phyloP scores from a whole-genome alignment of 2,888 invertebrate genomes.

The Tryphoninae sp. region DNA sequence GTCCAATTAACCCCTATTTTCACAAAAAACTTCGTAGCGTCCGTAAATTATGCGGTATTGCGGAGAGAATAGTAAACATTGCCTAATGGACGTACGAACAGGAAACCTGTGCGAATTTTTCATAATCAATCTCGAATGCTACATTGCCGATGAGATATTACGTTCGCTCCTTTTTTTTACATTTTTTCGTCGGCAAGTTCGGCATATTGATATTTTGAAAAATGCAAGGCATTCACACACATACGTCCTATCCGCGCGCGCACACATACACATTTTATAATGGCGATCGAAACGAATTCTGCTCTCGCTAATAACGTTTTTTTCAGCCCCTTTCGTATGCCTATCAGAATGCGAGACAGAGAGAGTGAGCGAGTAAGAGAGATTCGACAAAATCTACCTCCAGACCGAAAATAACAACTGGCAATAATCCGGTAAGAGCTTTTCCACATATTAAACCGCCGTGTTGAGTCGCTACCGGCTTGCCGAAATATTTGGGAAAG shows the following conservation, averaged over 20 bases:
- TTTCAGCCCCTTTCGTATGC: slow-evolving; percentile 47
- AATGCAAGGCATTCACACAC: background rate
- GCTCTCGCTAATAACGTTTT: slow-evolving; percentile 59
- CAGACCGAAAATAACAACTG: slow-evolving; percentile 75
- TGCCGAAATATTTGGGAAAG: slow-evolving; percentile 64
- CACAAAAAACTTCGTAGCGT: too few species aligned
- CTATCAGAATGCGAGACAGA: slow-evolving; percentile 9
- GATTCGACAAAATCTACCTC: slow-evolving; percentile 64
- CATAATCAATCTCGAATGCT: slow-evolving; percentile 14
- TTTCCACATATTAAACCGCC: slow-evolving; percentile 77
- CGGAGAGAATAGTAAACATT: too few species aligned
- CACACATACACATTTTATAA: slow-evolving; percentile 34
- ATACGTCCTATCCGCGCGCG: too few species aligned
- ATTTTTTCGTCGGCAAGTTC: background rate
- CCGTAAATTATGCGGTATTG: too few species aligned
- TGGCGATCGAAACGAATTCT: slow-evolving; percentile 40
- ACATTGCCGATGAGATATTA: slow-evolving; percentile 20
- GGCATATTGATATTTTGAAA: slow-evolving; percentile 38
- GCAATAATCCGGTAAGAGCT: slow-evolving; percentile 77
- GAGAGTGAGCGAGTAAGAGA: slow-evolving; percentile 44
- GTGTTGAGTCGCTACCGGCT: slow-evolving; percentile 39
- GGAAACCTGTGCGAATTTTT: background rate
- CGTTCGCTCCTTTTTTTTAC: background rate
- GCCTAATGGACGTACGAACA: too few species aligned
- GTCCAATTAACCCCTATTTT: too few species aligned